Evolutionary conservation across 2,888 invertebrate species (phyloP).

Genomic region (Archips xylosteana): DNA sequence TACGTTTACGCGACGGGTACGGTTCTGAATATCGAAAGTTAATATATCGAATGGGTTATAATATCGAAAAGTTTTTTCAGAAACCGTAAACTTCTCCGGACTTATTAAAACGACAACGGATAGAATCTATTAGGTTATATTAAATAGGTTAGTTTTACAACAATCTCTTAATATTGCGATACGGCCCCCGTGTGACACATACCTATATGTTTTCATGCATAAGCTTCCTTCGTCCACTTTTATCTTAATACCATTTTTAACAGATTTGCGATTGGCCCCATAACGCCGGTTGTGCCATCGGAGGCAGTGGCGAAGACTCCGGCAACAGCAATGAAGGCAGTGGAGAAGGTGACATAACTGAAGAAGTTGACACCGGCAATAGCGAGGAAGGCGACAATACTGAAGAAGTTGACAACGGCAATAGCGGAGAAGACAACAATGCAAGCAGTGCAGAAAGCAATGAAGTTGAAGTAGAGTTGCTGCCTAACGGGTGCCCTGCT

Average conservation of each 20-base stretch:
- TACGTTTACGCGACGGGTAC: no score
- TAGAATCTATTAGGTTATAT: no score
- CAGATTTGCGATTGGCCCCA: constrained; percentile 49
- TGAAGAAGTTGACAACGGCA: constrained; percentile 7
- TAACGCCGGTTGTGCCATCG: constrained; percentile 44
- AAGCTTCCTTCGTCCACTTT: no score
- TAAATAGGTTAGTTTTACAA: no score
- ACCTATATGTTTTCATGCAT: no score
- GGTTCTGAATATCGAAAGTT: no score
- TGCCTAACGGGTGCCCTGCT: constrained; percentile 56
- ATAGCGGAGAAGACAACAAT: background rate
- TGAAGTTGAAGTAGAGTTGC: constrained; percentile 20
- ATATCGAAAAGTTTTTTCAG: no score
- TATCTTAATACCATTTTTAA: background rate
- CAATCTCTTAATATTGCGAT: no score
- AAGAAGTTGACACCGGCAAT: background rate
- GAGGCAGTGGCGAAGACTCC: constrained; percentile 1
- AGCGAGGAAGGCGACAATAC: background rate
- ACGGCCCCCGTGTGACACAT: no score
- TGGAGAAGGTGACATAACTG: constrained; percentile 3
- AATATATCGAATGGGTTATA: no score
- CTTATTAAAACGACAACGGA: no score
- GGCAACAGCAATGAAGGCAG: constrained; percentile 10
- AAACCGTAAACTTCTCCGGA: no score
- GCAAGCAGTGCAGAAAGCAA: background rate